A percentile compares a stretch with the other conserved stretches of the same genome.
phyloP scores from a whole-genome alignment of 2,797 vertebrate species.

The Acipenser transmontanus region DNA sequence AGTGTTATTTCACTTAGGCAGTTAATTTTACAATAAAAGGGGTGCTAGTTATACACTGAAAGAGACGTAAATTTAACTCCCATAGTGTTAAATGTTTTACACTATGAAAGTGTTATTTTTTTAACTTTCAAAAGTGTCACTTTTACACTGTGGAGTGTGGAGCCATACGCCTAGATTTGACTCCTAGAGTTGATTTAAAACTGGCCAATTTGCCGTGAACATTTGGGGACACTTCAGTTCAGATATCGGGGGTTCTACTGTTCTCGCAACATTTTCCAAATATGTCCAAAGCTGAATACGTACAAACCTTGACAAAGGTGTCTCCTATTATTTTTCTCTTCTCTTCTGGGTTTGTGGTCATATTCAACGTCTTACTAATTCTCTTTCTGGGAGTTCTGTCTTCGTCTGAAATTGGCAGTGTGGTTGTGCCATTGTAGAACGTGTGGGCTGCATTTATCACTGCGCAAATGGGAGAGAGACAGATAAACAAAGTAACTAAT shows the following conservation, averaged over 20 bases:
- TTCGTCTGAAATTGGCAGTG: slow-evolving; percentile 95
- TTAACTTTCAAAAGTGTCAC: too few species aligned
- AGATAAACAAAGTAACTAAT: too few species aligned
- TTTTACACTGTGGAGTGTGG: too few species aligned
- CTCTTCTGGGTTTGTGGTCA: slow-evolving; percentile 97
- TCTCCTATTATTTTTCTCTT: slow-evolving; percentile 98
- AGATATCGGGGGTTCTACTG: neutral
- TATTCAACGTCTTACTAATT: slow-evolving; percentile 97
- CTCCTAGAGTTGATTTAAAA: too few species aligned
- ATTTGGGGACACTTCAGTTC: neutral
- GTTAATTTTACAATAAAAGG: too few species aligned
- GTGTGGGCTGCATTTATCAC: slow-evolving; percentile 97
- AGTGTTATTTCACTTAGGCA: too few species aligned
- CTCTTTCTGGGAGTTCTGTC: slow-evolving; percentile 94
- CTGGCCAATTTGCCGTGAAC: too few species aligned
- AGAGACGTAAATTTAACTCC: too few species aligned
- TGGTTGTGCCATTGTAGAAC: slow-evolving; percentile 97
- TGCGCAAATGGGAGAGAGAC: slow-evolving; percentile 33
- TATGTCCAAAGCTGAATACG: neutral
- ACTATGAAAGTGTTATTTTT: too few species aligned
- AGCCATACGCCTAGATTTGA: too few species aligned
- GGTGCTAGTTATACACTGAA: too few species aligned
- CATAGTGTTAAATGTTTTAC: too few species aligned
- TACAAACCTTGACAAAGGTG: slow-evolving; percentile 89
- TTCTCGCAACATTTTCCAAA: neutral